These are phyloP conservation scores for Rhinichthys osculus DNA, from an alignment of 2,797 vertebrate genomes.

Conservation along the genomic window DNA sequence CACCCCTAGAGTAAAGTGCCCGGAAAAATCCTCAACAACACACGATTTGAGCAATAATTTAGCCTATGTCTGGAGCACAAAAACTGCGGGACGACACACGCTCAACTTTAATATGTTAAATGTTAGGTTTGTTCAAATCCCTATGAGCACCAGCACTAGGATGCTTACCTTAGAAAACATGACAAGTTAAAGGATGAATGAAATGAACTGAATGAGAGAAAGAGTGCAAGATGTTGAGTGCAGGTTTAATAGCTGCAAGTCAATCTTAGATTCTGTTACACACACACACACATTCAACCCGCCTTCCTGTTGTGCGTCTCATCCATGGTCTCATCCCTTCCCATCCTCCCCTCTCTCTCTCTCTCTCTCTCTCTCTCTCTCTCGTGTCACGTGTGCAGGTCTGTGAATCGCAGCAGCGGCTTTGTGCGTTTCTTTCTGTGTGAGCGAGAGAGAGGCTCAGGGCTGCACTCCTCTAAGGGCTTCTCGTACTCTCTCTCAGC, in stretches of 20 bases:
- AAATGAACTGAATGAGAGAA: not conserved
- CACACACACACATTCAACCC: not conserved
- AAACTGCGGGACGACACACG: too few species aligned
- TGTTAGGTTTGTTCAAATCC: too few species aligned
- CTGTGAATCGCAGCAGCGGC: constrained; percentile 62
- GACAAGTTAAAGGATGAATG: not conserved
- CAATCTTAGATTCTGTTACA: constrained; percentile 23
- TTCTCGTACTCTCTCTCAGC: constrained; percentile 41
- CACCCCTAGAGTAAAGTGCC: not conserved
- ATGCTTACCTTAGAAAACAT: not conserved
- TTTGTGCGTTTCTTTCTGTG: constrained; percentile 65
- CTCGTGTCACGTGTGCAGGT: constrained; percentile 65
- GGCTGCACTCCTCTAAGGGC: constrained; percentile 53
- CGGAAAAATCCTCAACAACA: not conserved
- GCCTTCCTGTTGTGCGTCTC: constrained; percentile 20
- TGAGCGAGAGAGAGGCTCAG: constrained; percentile 59
- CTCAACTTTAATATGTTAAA: not conserved
- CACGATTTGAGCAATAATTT: not conserved
- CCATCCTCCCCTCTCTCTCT: constrained; percentile 44
- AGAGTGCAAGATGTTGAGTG: not conserved
- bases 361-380: constrained; percentile 40
- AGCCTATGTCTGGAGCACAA: not conserved
- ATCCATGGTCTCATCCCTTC: constrained; percentile 17
- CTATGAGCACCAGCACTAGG: not conserved
- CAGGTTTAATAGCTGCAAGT: constrained; percentile 46